Evolutionary conservation across 2,888 invertebrate species (phyloP), one percentile per base, ranked within the genome.

Genomic region (Sphinx pinastri): DNA sequence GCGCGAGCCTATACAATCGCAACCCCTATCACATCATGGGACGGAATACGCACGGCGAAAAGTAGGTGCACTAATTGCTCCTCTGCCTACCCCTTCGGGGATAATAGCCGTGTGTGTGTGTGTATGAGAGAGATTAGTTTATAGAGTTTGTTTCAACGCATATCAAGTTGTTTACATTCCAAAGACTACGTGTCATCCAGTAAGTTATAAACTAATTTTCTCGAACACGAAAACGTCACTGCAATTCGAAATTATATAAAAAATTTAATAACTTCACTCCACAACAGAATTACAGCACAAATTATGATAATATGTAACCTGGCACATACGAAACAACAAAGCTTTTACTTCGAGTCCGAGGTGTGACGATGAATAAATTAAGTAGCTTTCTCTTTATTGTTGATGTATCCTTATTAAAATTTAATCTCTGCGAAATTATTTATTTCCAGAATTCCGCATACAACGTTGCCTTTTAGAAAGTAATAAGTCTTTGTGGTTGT

Each of bases 331-430:
- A 63, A 60, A 63, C 63, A 63, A 63, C 49, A 63, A 63, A 63
- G 63, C 63, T 63, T 63, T 63, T 16, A 16, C 47, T 47, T 63
- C 49, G 63, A 63, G 19, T 63, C 49, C 49, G 47, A 72, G 67
- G 73, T 76, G 73, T 73, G 76, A 70, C 72, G 67, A 70, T 76
- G 76, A 77, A 80, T 79, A 75, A 74, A 77, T 77, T 75, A 76
- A 74, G 67, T 73, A 58, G 74, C 71, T 76, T 76, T 77, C 74
- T 75, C 72, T 73, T 71, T 63, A 63, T 63, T 77, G 31, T 71
- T 70, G 49, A 55, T 70, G 49, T 73, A 71, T 71, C 70, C 69
- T 71, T 70, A 71, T 75, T 72, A 70, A 68, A 52, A 67, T 72
- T 73, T 68, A 70, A 74, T 47, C 68, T 57, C 38, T 14, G 45